Percentiles rank a stretch among this genome's conserved stretches.
These are phyloP conservation scores for Scomber japonicus DNA, from an alignment of 2,113 vertebrate species.

Conservation along the genomic window DNA sequence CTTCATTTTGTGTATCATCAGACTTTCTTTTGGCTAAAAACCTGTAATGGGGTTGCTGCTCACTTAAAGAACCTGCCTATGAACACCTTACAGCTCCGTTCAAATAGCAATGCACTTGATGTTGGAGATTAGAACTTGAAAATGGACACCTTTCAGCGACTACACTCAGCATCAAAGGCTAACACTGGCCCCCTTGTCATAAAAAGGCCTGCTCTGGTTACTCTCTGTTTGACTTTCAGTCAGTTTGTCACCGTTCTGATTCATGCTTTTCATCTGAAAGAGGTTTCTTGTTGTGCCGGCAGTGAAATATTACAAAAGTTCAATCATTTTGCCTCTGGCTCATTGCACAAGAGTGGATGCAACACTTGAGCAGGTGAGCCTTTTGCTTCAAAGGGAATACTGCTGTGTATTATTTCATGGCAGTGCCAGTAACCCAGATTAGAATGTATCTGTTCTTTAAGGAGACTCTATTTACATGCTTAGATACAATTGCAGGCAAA, in stretches of 20 bases:
- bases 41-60: slow-evolving; percentile 61
- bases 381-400: slow-evolving; percentile 19
- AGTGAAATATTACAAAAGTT: slow-evolving; percentile 80
- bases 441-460: slow-evolving; percentile 3
- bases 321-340: slow-evolving; percentile 67
- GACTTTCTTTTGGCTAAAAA: slow-evolving; percentile 55
- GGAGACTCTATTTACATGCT: neutral
- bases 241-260: slow-evolving; percentile 81
- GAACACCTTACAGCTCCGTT: slow-evolving; percentile 62
- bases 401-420: neutral
- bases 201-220: slow-evolving; percentile 75
- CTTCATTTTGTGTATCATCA: slow-evolving; percentile 33
- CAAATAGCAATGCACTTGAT: slow-evolving; percentile 70
- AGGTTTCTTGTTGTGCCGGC: slow-evolving; percentile 74
- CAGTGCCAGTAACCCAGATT: slow-evolving; percentile 26
- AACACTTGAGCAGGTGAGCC: slow-evolving; percentile 60
- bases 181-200: slow-evolving; percentile 71
- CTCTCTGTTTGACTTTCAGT: slow-evolving; percentile 81
- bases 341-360: slow-evolving; percentile 67
- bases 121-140: slow-evolving; percentile 71
- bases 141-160: slow-evolving; percentile 81
- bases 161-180: slow-evolving; percentile 80
- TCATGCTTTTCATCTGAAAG: slow-evolving; percentile 76
- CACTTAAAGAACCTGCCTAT: slow-evolving; percentile 57
- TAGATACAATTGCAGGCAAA: neutral